These are phyloP conservation scores for Hirtodrosophila duncani DNA, from an alignment of 2,888 invertebrate genomes.

Conservation along the genomic window DNA sequence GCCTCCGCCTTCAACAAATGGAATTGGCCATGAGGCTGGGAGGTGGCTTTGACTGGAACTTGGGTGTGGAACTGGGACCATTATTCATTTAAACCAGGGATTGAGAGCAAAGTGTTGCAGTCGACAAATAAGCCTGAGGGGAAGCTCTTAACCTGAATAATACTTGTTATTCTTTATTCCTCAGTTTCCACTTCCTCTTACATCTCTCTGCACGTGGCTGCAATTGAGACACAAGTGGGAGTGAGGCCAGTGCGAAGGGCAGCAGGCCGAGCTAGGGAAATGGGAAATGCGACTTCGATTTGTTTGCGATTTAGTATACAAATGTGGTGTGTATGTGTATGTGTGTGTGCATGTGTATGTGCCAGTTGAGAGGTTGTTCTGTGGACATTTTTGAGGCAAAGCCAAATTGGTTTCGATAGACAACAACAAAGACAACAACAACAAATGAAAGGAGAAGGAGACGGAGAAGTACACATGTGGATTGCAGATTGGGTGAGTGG, in stretches of 20 bases:
- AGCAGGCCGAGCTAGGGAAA: too few species aligned
- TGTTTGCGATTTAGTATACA: conserved; percentile 62
- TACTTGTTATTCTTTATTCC: conserved; percentile 16
- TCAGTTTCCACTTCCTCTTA: background rate
- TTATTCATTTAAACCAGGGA: conserved; percentile 62
- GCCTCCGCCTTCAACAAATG: conserved; percentile 24
- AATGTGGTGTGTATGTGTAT: conserved; percentile 21
- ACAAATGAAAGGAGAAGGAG: background rate
- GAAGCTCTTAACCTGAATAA: conserved; percentile 10
- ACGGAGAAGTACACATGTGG: conserved; percentile 11
- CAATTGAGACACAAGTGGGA: too few species aligned
- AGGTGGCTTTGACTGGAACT: background rate
- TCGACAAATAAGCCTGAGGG: conserved; percentile 53
- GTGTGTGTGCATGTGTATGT: too few species aligned
- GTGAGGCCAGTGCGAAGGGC: too few species aligned
- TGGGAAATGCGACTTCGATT: conserved; percentile 42
- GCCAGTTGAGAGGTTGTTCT: conserved; percentile 20
- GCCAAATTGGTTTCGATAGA: conserved; percentile 46
- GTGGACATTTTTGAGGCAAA: conserved; percentile 36
- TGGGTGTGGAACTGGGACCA: conserved; percentile 28
- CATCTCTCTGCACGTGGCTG: background rate
- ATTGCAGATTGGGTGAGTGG: conserved; percentile 9
- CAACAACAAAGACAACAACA: conserved; percentile 4
- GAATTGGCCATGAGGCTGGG: conserved; percentile 14
- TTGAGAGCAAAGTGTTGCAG: conserved; percentile 54